Evolutionary conservation across 2,113 vertebrate genomes (phyloP).

Genomic region (Orientallactaga bullata): DNA sequence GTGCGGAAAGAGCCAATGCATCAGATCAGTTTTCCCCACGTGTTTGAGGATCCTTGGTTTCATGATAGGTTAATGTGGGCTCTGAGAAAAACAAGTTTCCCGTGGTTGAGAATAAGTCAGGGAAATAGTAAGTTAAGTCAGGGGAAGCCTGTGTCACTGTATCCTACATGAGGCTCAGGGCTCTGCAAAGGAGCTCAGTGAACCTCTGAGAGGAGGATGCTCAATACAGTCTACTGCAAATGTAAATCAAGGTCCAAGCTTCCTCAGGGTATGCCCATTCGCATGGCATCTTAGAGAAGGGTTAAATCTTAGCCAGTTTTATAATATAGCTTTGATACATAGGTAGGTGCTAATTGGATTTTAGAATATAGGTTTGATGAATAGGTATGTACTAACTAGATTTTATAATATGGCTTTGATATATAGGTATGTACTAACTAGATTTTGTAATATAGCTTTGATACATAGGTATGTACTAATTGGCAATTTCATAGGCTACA

Average conservation of each 20-base stretch:
- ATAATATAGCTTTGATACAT: constrained; percentile 17
- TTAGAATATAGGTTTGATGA: too few species aligned
- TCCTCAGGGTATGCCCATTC: background rate
- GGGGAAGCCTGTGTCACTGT: constrained; percentile 18
- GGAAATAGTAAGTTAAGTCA: constrained; percentile 57
- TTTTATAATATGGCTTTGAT: constrained; percentile 57
- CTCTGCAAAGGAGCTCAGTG: constrained; percentile 32
- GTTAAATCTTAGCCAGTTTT: constrained; percentile 60
- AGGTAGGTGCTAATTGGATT: too few species aligned
- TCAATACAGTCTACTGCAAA: constrained; percentile 33
- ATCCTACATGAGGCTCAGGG: background rate
- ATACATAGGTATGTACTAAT: too few species aligned
- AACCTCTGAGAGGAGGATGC: background rate
- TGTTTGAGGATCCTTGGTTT: constrained; percentile 42
- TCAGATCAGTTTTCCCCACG: constrained; percentile 11
- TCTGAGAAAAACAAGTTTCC: constrained; percentile 59
- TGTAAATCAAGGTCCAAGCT: background rate
- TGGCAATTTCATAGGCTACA: too few species aligned
- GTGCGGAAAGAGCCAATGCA: background rate
- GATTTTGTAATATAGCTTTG: too few species aligned
- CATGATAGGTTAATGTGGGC: constrained; percentile 36
- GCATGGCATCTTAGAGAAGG: background rate
- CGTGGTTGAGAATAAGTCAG: constrained; percentile 10
- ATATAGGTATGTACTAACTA: too few species aligned
- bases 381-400: too few species aligned